Conservation (phyloP, 2,888 invertebrate genomes). For the Morpho achilles region DNA sequence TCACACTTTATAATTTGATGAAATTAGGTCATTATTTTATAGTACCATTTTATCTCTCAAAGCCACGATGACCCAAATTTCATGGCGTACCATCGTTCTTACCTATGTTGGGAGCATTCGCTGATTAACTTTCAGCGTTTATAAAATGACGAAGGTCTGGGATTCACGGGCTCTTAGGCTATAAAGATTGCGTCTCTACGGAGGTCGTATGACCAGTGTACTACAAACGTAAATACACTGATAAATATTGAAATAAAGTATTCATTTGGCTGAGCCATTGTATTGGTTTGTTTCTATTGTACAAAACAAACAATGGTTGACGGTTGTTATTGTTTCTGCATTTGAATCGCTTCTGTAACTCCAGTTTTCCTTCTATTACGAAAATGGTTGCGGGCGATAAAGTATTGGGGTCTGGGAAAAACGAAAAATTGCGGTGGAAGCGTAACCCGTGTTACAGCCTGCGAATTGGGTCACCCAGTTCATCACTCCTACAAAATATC, state of each 20-base stretch:
- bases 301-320: slow-evolving; percentile 3
- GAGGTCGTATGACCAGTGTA: too few species aligned
- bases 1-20: too few species aligned
- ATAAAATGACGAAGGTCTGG: too few species aligned
- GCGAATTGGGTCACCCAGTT: slow-evolving; percentile 27
- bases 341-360: slow-evolving; percentile 3
- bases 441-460: slow-evolving; percentile 5
- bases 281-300: slow-evolving; percentile 7
- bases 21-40: too few species aligned
- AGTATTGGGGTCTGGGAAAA: slow-evolving; percentile 8
- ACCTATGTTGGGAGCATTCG: too few species aligned
- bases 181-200: too few species aligned
- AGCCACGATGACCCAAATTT: too few species aligned
- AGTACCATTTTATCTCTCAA: too few species aligned
- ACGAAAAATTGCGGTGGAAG: slow-evolving; percentile 9
- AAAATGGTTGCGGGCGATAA: slow-evolving; percentile 11
- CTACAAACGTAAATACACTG: neutral
- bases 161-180: too few species aligned
- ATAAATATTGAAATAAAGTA: slow-evolving; percentile 8
- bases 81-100: too few species aligned
- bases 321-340: slow-evolving; percentile 6
- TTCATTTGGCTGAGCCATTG: slow-evolving; percentile 6
- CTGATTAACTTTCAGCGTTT: too few species aligned
- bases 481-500: slow-evolving; percentile 27
- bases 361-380: slow-evolving; percentile 6